Percentiles rank a stretch among this genome's conserved stretches.
Evolutionary conservation across 2,888 invertebrate genomes (phyloP).

Genomic region (Sepioteuthis lessoniana): DNA sequence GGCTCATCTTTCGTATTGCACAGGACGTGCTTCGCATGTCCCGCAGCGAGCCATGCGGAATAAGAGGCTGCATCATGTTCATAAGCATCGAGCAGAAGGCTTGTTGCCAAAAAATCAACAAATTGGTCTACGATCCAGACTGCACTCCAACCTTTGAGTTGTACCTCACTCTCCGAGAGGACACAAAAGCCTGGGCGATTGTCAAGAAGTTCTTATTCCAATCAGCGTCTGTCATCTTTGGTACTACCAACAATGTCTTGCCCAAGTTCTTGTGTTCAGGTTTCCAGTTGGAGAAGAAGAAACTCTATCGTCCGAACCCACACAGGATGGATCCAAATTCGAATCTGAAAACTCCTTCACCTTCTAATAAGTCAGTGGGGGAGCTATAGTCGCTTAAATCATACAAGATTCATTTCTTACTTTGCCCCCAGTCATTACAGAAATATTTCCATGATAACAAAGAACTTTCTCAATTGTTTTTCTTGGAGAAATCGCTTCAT

Average conservation of each 20-base stretch:
- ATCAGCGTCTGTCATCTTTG: slow-evolving; percentile 58
- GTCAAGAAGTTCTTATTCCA: slow-evolving; percentile 86
- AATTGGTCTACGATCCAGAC: slow-evolving; percentile 88
- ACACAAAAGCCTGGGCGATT: slow-evolving; percentile 88
- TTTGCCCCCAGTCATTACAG: not conserved
- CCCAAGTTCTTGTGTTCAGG: slow-evolving; percentile 86
- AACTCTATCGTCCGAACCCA: slow-evolving; percentile 82
- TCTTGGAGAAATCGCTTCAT: not conserved
- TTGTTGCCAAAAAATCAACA: slow-evolving; percentile 81
- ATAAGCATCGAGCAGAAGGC: slow-evolving; percentile 82
- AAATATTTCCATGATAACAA: not conserved
- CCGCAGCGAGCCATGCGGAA: slow-evolving; percentile 91
- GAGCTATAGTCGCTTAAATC: not conserved
- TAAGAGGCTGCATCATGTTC: slow-evolving; percentile 87
- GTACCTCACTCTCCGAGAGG: slow-evolving; percentile 89
- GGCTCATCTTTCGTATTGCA: slow-evolving; percentile 86
- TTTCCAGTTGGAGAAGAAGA: slow-evolving; percentile 92
- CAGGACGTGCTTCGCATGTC: slow-evolving; percentile 87
- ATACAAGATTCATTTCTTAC: not conserved
- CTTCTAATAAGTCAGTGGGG: not conserved
- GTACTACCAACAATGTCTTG: slow-evolving; percentile 50
- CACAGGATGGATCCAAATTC: slow-evolving; percentile 23
- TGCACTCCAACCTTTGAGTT: slow-evolving; percentile 93
- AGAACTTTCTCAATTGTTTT: not conserved
- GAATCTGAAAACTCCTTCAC: not conserved